Evolutionary conservation across 2,888 invertebrate genomes (phyloP).

Genomic region (Pedicia rivosa): DNA sequence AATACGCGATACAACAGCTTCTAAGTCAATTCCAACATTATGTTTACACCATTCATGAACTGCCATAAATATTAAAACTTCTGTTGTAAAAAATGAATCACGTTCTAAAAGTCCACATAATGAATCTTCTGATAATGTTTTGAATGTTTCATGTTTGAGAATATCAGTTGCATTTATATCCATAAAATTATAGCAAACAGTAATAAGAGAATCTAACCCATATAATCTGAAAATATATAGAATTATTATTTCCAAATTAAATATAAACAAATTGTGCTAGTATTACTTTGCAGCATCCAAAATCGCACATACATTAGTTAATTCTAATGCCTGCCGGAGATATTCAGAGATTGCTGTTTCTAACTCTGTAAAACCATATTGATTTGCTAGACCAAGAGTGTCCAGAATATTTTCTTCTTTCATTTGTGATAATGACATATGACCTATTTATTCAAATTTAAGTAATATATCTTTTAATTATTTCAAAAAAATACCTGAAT

Average conservation of each 20-base stretch:
- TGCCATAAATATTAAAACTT: slow-evolving; percentile 87
- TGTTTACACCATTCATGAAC: slow-evolving; percentile 74
- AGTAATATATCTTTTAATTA: background rate
- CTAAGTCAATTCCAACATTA: slow-evolving; percentile 35
- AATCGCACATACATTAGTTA: slow-evolving; percentile 86
- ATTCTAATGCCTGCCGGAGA: slow-evolving; percentile 69
- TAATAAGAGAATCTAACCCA: slow-evolving; percentile 44
- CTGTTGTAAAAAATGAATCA: slow-evolving; percentile 92
- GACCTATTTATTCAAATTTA: slow-evolving; percentile 30
- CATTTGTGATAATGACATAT: slow-evolving; percentile 47
- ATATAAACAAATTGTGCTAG: background rate
- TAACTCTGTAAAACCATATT: slow-evolving; percentile 86
- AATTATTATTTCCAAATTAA: background rate
- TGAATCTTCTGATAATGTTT: slow-evolving; percentile 55
- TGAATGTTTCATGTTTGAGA: slow-evolving; percentile 68
- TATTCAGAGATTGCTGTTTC: slow-evolving; percentile 89
- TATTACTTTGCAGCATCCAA: slow-evolving; percentile 68
- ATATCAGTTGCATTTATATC: slow-evolving; percentile 80
- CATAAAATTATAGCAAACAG: slow-evolving; percentile 79
- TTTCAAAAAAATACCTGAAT: slow-evolving; percentile 49
- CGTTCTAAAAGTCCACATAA: slow-evolving; percentile 72
- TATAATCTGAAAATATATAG: slow-evolving; percentile 34
- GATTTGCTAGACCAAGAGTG: slow-evolving; percentile 76
- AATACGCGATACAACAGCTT: slow-evolving; percentile 43
- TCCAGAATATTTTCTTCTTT: slow-evolving; percentile 54